These are phyloP conservation scores for Cartodere bifasciata DNA, from an alignment of 2,888 invertebrate genomes.

Conservation along the genomic window DNA sequence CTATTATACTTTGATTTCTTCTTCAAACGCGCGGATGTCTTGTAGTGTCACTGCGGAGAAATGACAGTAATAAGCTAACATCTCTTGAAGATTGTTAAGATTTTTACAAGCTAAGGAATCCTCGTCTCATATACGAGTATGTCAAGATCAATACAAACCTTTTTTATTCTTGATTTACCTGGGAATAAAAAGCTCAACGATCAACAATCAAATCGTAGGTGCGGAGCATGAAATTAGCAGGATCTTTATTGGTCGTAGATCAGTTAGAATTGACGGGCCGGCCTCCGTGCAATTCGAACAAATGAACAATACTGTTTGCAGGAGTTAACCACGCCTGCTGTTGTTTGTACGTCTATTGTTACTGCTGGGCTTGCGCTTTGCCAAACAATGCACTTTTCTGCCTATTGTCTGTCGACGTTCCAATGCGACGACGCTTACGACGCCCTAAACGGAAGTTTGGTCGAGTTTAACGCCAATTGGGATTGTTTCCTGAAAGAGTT, in stretches of 20 bases:
- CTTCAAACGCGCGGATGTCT: too few relatives aligned
- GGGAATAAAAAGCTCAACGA: too few relatives aligned
- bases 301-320: slow-evolving; percentile 35
- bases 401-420: slow-evolving; percentile 33
- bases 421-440: slow-evolving; percentile 32
- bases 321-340: slow-evolving; percentile 32
- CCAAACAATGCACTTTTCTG: slow-evolving; percentile 32
- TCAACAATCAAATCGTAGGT: too few relatives aligned
- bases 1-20: too few relatives aligned
- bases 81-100: too few relatives aligned
- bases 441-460: slow-evolving; percentile 25
- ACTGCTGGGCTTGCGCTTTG: slow-evolving; percentile 32
- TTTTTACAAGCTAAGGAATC: too few relatives aligned
- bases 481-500: slow-evolving; percentile 7
- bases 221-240: too few relatives aligned
- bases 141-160: too few relatives aligned
- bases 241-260: slow-evolving; percentile 1
- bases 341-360: slow-evolving; percentile 35
- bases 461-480: slow-evolving; percentile 21
- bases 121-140: too few relatives aligned
- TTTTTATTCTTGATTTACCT: too few relatives aligned
- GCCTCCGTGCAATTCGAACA: slow-evolving; percentile 29
- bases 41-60: too few relatives aligned
- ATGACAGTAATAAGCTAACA: too few relatives aligned
- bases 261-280: slow-evolving; percentile 10